These are phyloP conservation scores for Imbricaverruca yamaguchii DNA, from an alignment of 2,888 invertebrate species.

Conservation along the genomic window DNA sequence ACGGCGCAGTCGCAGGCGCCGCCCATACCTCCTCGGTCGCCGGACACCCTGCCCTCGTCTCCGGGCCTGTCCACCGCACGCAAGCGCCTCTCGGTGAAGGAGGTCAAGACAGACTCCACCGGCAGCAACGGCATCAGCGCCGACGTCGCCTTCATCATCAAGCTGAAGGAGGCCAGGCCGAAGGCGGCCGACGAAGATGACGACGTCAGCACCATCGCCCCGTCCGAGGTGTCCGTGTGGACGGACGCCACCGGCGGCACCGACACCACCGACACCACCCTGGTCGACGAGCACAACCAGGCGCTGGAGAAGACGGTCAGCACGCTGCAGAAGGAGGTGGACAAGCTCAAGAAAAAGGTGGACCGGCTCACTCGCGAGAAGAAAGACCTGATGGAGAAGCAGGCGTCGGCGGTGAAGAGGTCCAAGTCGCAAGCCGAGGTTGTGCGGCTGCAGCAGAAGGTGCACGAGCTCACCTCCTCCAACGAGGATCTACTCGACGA, in stretches of 20 bases:
- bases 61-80: background rate
- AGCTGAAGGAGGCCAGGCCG: constrained; percentile 26
- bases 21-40: background rate
- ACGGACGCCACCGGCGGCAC: constrained; percentile 81
- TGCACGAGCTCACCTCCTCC: constrained; percentile 24
- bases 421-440: constrained; percentile 30
- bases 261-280: constrained; percentile 50
- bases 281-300: constrained; percentile 76
- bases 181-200: constrained; percentile 31
- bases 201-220: constrained; percentile 30
- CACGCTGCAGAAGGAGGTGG: constrained; percentile 56
- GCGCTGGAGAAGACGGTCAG: constrained; percentile 54
- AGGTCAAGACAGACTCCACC: background rate
- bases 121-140: constrained; percentile 10
- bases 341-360: constrained; percentile 74
- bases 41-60: background rate
- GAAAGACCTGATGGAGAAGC: constrained; percentile 66
- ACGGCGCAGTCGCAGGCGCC: constrained; percentile 22
- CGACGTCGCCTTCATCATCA: constrained; percentile 32
- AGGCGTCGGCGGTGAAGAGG: constrained; percentile 47
- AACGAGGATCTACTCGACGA: constrained; percentile 32
- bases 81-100: background rate
- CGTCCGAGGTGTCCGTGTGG: constrained; percentile 29
- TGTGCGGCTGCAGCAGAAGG: constrained; percentile 31
- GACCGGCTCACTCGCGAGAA: constrained; percentile 71